Conservation (phyloP, 2,113 vertebrate species). For the Boulengeromyrus knoepffleri region DNA sequence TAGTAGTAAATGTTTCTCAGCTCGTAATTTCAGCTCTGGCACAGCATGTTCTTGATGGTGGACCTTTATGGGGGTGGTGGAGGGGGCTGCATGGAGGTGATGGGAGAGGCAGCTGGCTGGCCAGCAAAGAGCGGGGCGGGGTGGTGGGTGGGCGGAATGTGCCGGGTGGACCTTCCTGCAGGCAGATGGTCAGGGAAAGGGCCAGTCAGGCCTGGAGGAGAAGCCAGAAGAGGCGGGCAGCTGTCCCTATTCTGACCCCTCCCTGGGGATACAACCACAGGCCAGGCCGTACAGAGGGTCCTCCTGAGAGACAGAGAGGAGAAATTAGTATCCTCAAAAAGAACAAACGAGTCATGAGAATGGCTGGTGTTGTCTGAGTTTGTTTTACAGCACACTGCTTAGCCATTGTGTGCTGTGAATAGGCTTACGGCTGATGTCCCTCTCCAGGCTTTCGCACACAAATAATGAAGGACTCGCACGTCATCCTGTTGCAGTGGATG, state of each 20-base stretch:
- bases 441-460: not conserved
- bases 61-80: not conserved
- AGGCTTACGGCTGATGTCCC: not conserved
- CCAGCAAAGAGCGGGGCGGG: not conserved
- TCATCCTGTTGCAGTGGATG: not conserved
- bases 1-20: not conserved
- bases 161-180: slow-evolving; percentile 16
- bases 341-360: slow-evolving; percentile 43
- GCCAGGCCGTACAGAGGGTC: slow-evolving; percentile 29
- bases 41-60: not conserved
- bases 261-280: slow-evolving; percentile 36
- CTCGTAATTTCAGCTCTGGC: not conserved
- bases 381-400: slow-evolving; percentile 8
- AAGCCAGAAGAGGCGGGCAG: slow-evolving; percentile 37
- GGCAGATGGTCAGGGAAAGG: slow-evolving; percentile 60
- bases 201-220: slow-evolving; percentile 30
- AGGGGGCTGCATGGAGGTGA: not conserved
- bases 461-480: not conserved
- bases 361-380: slow-evolving; percentile 9
- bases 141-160: not conserved
- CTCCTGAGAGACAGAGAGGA: slow-evolving; percentile 26
- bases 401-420: slow-evolving; percentile 27
- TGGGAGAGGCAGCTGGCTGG: not conserved
- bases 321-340: slow-evolving; percentile 22
- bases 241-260: slow-evolving; percentile 45